A percentile compares a stretch with the other conserved stretches of the same genome.
Conservation (phyloP, 2,113 vertebrate species). For the Craseonycteris thonglongyai region DNA sequence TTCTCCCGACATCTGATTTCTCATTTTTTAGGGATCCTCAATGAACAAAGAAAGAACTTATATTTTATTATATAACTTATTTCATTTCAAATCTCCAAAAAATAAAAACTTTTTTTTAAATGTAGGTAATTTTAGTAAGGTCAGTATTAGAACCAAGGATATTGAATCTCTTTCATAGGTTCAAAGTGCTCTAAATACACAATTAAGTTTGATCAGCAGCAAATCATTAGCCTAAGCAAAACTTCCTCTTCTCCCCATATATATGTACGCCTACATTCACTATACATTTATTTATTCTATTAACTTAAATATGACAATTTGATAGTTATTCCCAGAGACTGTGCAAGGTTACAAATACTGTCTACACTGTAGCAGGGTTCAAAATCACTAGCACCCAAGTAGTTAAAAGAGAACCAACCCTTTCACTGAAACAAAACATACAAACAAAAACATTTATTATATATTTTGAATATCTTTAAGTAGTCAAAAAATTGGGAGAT, state of each 20-base stretch:
- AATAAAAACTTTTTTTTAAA: not conserved
- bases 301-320: constrained; percentile 29
- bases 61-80: constrained; percentile 22
- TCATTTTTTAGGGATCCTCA: not conserved
- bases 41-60: not conserved
- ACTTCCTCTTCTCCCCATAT: not conserved
- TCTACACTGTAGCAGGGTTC: constrained; percentile 38
- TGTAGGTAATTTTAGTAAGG: constrained; percentile 20
- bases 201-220: constrained; percentile 65
- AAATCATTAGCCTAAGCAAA: constrained; percentile 54
- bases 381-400: constrained; percentile 56
- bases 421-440: constrained; percentile 43
- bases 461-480: constrained; percentile 47
- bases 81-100: constrained; percentile 12
- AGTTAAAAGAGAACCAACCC: constrained; percentile 23
- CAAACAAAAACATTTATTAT: not conserved
- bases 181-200: constrained; percentile 59
- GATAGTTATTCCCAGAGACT: constrained; percentile 46
- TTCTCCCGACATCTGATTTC: not conserved
- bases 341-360: constrained; percentile 67
- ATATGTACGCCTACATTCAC: not conserved
- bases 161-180: constrained; percentile 28
- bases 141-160: not conserved
- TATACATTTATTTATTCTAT: not conserved
- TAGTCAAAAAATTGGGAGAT: constrained; percentile 24